phyloP scores from a whole-genome alignment of 1,140 invertebrate genomes.

The Holcopasites calliopsidis region DNA sequence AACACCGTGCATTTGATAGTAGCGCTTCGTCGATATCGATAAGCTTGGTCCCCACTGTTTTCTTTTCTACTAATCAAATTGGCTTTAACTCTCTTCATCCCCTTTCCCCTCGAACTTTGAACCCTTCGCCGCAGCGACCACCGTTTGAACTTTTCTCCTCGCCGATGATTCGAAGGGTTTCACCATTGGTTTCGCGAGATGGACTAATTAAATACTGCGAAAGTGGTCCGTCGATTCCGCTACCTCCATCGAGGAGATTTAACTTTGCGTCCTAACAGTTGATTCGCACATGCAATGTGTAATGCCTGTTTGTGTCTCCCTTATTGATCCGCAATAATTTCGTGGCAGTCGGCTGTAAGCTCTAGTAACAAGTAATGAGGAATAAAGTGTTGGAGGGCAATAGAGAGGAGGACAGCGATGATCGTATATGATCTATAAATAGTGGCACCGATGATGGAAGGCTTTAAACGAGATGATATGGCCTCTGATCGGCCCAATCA shows the following conservation, averaged over 20 bases:
- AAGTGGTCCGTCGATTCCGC: constrained; percentile 35
- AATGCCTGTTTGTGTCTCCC: neutral
- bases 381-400: constrained; percentile 18
- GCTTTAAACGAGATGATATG: constrained; percentile 78
- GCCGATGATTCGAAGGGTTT: constrained; percentile 48
- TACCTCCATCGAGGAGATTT: constrained; percentile 32
- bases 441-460: constrained; percentile 76
- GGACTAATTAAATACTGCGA: constrained; percentile 59
- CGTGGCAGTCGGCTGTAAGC: too few species aligned
- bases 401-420: constrained; percentile 52
- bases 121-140: constrained; percentile 29
- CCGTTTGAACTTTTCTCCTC: constrained; percentile 60
- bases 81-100: constrained; percentile 18
- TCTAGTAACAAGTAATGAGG: neutral
- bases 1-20: constrained; percentile 37
- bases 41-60: constrained; percentile 51
- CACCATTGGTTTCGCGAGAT: constrained; percentile 51
- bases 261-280: constrained; percentile 14
- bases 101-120: neutral
- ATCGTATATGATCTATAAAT: constrained; percentile 74
- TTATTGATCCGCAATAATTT: constrained; percentile 16
- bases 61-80: constrained; percentile 65
- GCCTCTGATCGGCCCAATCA: constrained; percentile 80
- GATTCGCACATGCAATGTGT: neutral
- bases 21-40: constrained; percentile 54